Base-by-base conservation (phyloP, 2,113 vertebrate genomes). In the Apodemus speciosus region DNA sequence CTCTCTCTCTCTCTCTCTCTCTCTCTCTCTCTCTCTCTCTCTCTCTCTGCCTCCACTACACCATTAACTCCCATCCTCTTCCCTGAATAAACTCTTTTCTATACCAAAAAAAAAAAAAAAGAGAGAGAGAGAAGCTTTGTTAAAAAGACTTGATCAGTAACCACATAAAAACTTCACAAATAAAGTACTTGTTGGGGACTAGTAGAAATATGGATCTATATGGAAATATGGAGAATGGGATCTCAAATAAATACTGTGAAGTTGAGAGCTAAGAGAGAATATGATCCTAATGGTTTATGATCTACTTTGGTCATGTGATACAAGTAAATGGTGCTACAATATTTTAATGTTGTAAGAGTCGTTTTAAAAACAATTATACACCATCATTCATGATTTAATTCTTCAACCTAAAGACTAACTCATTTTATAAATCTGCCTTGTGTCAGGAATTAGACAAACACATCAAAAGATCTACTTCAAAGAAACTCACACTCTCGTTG, bases 301-400 rank as follows among this genome's bases (percentile, higher is more conserved):
- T 76, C 71, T 71, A 56, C 58, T 60, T 43, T n/a, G 35, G 1
- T 20, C 32, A 75, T 56, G 49, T 66, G 27, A 76, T 71, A 53
- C 25, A 90, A 94, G 23, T 49, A 30, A 93, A 95, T 58, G 81
- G 76, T 81, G 53, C 40, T 75, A n/a, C 73, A 75, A 56, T 1
- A 80, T n/a, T 87, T 75, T 75, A 58, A 43, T 86, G 87, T 85
- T 92, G 88, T 85, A 30, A 90, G 21, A 38, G 62, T 38, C 49
- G 8, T 69, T 85, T 94, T 71, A 9, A 11, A 40, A 88, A 15
- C 56, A 38, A 60, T 35, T 51, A 23, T n/a, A 58, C 1, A 60
- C 21, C 64, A 66, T 6, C 68, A 58, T 76, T 81, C 9, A 76
- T 35, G 32, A 1, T 85, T 91, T 75, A 80, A 46, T 86, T 71